Percentiles rank a stretch among this genome's conserved stretches.
These are phyloP conservation scores for Ornithorhynchus anatinus DNA, from an alignment of 2,113 vertebrate genomes.

Conservation along the genomic window DNA sequence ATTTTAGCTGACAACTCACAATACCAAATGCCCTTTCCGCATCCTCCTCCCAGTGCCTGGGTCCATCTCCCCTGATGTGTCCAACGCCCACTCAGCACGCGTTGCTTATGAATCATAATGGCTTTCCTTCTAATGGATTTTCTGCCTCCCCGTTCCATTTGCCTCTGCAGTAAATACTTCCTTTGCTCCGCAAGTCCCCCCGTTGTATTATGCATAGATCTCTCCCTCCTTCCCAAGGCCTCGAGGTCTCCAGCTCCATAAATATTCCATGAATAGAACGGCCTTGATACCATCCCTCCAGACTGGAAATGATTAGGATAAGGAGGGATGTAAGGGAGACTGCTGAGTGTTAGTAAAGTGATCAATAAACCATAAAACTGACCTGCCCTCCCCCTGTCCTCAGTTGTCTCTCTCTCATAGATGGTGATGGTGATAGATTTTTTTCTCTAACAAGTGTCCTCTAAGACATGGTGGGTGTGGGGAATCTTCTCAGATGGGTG, in stretches of 20 bases:
- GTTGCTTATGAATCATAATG: not conserved
- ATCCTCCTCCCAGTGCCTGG: not conserved
- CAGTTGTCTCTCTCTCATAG: too few relatives aligned
- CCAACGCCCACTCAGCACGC: not conserved
- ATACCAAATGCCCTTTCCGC: not conserved
- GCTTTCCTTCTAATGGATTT: not conserved
- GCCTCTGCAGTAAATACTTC: not conserved
- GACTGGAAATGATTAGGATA: constrained; percentile 12
- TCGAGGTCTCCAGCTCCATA: constrained; percentile 41
- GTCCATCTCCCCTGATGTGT: not conserved
- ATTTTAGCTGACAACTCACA: constrained; percentile 1
- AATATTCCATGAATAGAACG: constrained; percentile 54
- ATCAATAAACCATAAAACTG: not conserved
- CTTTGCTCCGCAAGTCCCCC: not conserved
- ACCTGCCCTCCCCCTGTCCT: too few relatives aligned
- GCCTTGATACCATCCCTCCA: constrained; percentile 30
- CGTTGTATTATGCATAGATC: constrained; percentile 54
- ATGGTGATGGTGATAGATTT: too few relatives aligned
- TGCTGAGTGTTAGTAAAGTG: not conserved
- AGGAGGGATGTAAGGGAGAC: not conserved
- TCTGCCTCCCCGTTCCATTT: constrained; percentile 6
- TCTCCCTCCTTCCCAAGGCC: constrained; percentile 29
- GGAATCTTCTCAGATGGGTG: too few relatives aligned
- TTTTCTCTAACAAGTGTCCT: too few relatives aligned
- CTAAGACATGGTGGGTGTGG: too few relatives aligned